phyloP scores from a whole-genome alignment of 2,797 vertebrate species.

The Halcyon badia region DNA sequence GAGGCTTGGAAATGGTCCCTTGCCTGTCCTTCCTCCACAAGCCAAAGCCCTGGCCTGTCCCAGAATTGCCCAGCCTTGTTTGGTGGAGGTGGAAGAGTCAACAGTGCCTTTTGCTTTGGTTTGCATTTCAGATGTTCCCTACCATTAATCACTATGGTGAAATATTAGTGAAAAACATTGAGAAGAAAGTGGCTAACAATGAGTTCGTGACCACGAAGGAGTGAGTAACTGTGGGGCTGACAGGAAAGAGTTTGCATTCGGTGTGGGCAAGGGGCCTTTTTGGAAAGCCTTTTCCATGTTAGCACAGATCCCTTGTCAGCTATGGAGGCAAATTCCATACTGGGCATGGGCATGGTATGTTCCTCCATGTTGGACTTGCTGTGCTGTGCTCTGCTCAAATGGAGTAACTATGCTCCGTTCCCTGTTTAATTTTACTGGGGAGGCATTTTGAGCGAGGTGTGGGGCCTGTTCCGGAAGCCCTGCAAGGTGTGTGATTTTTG shows the following conservation, averaged over 20 bases:
- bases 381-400: background rate
- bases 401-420: background rate
- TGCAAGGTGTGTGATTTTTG: background rate
- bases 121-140: conserved; percentile 79
- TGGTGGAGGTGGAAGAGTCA: background rate
- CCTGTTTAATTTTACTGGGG: background rate
- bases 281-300: background rate
- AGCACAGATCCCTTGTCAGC: background rate
- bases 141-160: conserved; percentile 80
- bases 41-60: background rate
- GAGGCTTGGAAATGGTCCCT: background rate
- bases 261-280: background rate
- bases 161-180: conserved; percentile 72
- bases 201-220: conserved; percentile 75
- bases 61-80: background rate
- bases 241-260: background rate
- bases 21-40: background rate
- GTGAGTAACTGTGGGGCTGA: conserved; percentile 64
- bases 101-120: background rate
- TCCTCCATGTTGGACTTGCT: background rate
- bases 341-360: background rate
- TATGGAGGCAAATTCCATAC: background rate
- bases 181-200: conserved; percentile 72
- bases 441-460: background rate
- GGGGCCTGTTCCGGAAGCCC: background rate